A percentile compares a stretch with the other conserved stretches of the same genome.
Evolutionary conservation across 2,113 vertebrate species (phyloP).

Genomic region (Brachionichthys hirsutus): DNA sequence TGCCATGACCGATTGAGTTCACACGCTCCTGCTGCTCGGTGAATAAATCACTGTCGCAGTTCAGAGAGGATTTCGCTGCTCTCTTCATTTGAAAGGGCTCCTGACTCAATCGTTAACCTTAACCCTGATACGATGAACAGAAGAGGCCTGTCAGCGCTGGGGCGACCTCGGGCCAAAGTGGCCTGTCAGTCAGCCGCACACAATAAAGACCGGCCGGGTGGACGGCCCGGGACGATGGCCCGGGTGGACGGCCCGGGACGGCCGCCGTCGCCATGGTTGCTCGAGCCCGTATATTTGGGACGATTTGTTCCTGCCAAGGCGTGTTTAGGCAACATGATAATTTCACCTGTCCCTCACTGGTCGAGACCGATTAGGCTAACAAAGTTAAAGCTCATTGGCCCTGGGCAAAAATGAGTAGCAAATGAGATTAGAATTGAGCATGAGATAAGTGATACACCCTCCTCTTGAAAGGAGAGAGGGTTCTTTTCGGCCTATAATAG

Average conservation of each 20-base stretch:
- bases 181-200: constrained; percentile 51
- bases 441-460: constrained; percentile 78
- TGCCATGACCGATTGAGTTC: constrained; percentile 32
- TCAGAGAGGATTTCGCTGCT: constrained; percentile 19
- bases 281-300: constrained; percentile 36
- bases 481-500: constrained; percentile 64
- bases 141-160: constrained; percentile 46
- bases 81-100: constrained; percentile 32
- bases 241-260: constrained; percentile 45
- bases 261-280: constrained; percentile 4
- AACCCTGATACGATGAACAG: constrained; percentile 39
- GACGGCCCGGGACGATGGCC: constrained; percentile 51
- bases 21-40: constrained; percentile 23
- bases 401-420: constrained; percentile 71
- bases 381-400: constrained; percentile 74
- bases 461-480: constrained; percentile 76
- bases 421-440: constrained; percentile 80
- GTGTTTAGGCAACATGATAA: constrained; percentile 69
- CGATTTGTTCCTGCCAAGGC: constrained; percentile 52
- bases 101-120: constrained; percentile 53
- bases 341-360: constrained; percentile 69
- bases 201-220: constrained; percentile 28
- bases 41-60: constrained; percentile 55
- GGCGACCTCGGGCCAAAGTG: constrained; percentile 39
- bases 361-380: constrained; percentile 71